phyloP scores from a whole-genome alignment of 2,797 vertebrate species.

The Steatocranus sp. region DNA sequence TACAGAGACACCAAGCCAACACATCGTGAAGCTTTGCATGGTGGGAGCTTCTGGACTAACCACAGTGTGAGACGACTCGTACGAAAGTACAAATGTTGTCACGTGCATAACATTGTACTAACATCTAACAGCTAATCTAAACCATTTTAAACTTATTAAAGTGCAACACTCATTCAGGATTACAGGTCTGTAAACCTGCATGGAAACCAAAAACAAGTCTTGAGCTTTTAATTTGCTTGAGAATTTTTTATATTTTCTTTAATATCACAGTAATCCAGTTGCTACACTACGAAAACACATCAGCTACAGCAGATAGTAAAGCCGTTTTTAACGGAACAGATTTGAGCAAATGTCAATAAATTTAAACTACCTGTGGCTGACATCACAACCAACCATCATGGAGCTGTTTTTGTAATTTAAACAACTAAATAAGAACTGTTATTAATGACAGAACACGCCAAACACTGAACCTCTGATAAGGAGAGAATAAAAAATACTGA shows the following conservation, averaged over 20 bases:
- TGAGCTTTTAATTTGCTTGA: neutral
- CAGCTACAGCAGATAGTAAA: neutral
- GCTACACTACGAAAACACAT: neutral
- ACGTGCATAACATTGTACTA: neutral
- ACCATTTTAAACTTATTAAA: neutral
- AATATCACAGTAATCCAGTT: neutral
- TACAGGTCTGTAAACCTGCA: neutral
- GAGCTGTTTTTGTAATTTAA: neutral
- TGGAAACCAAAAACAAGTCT: neutral
- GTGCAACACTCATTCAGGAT: neutral
- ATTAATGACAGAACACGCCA: neutral
- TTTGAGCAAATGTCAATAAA: neutral
- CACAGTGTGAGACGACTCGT: neutral
- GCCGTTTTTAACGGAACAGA: neutral
- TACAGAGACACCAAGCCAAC: neutral
- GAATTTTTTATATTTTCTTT: neutral
- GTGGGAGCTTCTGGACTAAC: neutral
- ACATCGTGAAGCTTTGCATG: rapidly evolving
- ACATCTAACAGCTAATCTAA: neutral
- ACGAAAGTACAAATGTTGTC: neutral
- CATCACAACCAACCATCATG: neutral
- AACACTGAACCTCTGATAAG: neutral
- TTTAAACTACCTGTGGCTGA: neutral
- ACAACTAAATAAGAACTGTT: neutral
- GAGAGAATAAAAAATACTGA: neutral